Evolutionary conservation across 2,888 invertebrate genomes (phyloP), one percentile per base, ranked within the genome.

Genomic region (Priocnemis perturbator): DNA sequence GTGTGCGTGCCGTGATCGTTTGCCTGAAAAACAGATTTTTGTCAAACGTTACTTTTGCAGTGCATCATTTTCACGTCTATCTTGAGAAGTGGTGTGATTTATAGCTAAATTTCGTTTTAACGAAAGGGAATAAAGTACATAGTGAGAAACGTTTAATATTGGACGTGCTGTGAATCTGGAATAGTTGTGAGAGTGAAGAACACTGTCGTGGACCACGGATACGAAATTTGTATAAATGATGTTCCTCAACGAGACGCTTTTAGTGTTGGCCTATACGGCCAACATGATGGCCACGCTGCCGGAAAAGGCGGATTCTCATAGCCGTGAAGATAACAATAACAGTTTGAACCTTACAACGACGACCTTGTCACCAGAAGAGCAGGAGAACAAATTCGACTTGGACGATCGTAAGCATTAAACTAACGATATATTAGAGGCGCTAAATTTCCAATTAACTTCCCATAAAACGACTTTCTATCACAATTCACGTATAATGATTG

Each of bases 331-430:
- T 1, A 11, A 17, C 26, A 57, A 3, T 5, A n/a, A 26, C 5
- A 15, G 14, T 14, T 53, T 52, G 26, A 76, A 83, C 53, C 3
- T 76, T 11, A 70, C 73, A 0, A 85, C 85, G 0, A 85, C 85
- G 17, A 88, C 86, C 5, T 62, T 87, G 64, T 84, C 87, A 7
- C 86, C 87, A 9, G 87, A 87, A 26, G 87, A 87, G 60, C 64
- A 77, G 45, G 85, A 85, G 5, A 86, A 86, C 55, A 82, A 81
- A 67, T 87, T 88, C 26, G 85, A 84, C 15, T 79, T 86, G 3
- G 84, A 85, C 21, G 88, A 89, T 60, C 85, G 88, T 88, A 69
- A 73, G 82, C 73, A 50, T 21, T 26, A 1, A 5, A 15, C 5
- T 50, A 11, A 2, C 37, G 14, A 11, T 37, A 37, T 37, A 5